phyloP scores from a whole-genome alignment of 2,113 vertebrate species.

The Clarias gariepinus region DNA sequence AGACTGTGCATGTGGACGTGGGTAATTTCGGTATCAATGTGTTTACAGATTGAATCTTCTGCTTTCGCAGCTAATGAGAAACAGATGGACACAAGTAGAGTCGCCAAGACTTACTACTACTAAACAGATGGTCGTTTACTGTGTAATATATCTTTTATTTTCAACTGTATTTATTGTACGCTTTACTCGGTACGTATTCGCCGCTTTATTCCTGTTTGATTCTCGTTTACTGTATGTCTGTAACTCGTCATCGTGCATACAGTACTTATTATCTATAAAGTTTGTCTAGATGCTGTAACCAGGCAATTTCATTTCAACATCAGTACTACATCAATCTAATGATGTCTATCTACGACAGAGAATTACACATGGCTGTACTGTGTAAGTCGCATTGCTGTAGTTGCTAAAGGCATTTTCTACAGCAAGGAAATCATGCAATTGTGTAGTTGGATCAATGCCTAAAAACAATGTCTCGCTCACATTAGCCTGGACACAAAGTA shows the following conservation, averaged over 20 bases:
- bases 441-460: neutral
- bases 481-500: neutral
- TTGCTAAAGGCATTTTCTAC: neutral
- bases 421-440: neutral
- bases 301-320: neutral
- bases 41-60: slow-evolving; percentile 12
- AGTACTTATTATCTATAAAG: neutral
- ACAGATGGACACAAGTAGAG: slow-evolving; percentile 22
- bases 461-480: neutral
- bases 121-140: slow-evolving; percentile 8
- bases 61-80: slow-evolving; percentile 25
- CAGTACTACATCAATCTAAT: neutral
- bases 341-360: neutral
- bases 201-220: neutral
- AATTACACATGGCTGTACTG: no score
- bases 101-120: slow-evolving; percentile 15
- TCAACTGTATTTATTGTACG: neutral
- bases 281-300: neutral
- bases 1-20: neutral
- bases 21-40: slow-evolving; percentile 4
- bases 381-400: no score
- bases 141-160: slow-evolving; percentile 21
- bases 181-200: neutral
- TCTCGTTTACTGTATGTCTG: no score
- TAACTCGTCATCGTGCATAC: neutral